phyloP scores from a whole-genome alignment of 2,888 invertebrate species.

The Chymomyza amoena region DNA sequence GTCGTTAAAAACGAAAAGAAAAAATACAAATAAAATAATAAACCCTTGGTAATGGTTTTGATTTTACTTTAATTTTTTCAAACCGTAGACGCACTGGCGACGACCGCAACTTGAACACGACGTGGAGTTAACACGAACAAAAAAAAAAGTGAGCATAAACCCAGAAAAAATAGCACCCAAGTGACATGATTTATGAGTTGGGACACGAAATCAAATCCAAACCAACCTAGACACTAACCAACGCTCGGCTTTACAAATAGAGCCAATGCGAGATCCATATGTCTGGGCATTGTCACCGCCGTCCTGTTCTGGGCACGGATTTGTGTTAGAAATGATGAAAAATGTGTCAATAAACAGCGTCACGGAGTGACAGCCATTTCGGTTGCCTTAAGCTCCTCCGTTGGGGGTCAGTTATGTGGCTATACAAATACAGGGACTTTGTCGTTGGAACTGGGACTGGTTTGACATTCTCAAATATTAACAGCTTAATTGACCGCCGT shows the following conservation, averaged over 20 bases:
- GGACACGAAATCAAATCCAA: constrained; percentile 1
- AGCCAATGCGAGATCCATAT: background rate
- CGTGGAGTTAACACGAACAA: background rate
- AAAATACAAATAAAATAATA: background rate
- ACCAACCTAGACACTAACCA: constrained; percentile 27
- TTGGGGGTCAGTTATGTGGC: constrained; percentile 39
- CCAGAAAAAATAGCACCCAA: background rate
- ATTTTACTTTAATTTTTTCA: constrained; percentile 60
- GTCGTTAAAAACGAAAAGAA: constrained; percentile 22
- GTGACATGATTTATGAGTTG: constrained; percentile 64
- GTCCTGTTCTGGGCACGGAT: constrained; percentile 31
- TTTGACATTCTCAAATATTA: constrained; percentile 47
- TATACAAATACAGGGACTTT: constrained; percentile 37
- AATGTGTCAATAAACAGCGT: constrained; percentile 64
- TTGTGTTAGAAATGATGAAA: constrained; percentile 62
- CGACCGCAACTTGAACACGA: constrained; percentile 40
- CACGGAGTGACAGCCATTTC: constrained; percentile 8
- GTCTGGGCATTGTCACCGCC: constrained; percentile 45
- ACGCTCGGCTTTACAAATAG: background rate
- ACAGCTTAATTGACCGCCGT: constrained; percentile 63
- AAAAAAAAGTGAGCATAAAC: background rate
- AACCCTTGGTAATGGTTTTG: constrained; percentile 59
- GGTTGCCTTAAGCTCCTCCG: constrained; percentile 11
- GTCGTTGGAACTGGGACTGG: constrained; percentile 25
- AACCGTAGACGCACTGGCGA: constrained; percentile 51